A percentile compares a stretch with the other conserved stretches of the same genome.
Evolutionary conservation across 2,797 vertebrate species (phyloP).

Genomic region (Numenius phaeopus): DNA sequence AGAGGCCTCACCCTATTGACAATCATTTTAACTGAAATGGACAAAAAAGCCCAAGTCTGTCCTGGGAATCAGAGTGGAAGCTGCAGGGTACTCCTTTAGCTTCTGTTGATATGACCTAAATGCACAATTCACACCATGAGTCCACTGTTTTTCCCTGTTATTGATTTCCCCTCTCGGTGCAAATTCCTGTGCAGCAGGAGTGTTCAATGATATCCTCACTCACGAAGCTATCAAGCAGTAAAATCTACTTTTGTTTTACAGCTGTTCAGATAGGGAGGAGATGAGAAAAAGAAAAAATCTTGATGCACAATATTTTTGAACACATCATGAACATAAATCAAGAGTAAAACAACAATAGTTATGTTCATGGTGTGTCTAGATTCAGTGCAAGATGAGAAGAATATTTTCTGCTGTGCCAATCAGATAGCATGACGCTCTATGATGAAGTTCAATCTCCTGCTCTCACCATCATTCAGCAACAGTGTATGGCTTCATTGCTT

Average conservation of each 20-base stretch:
- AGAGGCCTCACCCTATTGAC: neutral
- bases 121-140: neutral
- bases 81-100: neutral
- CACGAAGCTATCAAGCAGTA: neutral
- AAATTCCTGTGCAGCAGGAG: neutral
- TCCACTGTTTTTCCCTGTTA: neutral
- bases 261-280: neutral
- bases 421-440: accelerated
- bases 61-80: neutral
- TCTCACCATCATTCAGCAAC: neutral
- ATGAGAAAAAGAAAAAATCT: neutral
- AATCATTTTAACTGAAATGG: neutral
- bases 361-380: neutral
- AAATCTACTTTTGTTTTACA: neutral
- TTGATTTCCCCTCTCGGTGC: neutral
- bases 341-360: neutral
- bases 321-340: neutral
- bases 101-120: neutral
- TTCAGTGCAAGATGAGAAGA: neutral
- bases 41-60: neutral
- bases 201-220: neutral
- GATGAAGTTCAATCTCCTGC: neutral
- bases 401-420: neutral
- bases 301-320: neutral
- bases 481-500: neutral